Percentiles rank a stretch among this genome's conserved stretches.
These are phyloP conservation scores for Noctua janthe DNA, from an alignment of 2,888 invertebrate genomes.

Conservation along the genomic window DNA sequence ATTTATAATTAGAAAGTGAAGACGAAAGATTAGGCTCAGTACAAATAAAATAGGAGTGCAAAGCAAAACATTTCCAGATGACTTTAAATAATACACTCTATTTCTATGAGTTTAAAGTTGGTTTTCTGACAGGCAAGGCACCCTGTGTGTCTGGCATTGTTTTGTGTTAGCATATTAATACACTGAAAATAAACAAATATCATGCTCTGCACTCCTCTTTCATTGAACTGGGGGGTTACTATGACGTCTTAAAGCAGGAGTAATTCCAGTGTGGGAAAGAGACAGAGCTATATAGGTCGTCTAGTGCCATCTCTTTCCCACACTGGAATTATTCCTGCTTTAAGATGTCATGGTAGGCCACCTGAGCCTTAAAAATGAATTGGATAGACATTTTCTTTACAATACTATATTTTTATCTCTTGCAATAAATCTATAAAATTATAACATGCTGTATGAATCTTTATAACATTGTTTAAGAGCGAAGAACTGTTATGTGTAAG, in stretches of 20 bases:
- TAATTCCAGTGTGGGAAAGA: too few relatives aligned
- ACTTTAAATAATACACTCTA: neutral
- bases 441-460: slow-evolving; percentile 39
- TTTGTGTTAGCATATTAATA: neutral
- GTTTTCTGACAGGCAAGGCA: neutral
- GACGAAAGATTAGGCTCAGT: slow-evolving; percentile 30
- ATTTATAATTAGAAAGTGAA: slow-evolving; percentile 50
- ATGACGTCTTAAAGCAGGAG: too few relatives aligned
- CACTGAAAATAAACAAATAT: neutral
- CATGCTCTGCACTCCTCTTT: slow-evolving; percentile 6
- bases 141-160: neutral
- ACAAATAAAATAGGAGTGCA: neutral
- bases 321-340: too few relatives aligned
- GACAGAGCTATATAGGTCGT: too few relatives aligned
- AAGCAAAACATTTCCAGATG: slow-evolving; percentile 9
- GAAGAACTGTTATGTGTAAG: neutral
- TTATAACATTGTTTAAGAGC: slow-evolving; percentile 14
- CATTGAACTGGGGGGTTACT: neutral
- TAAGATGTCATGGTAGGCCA: too few relatives aligned
- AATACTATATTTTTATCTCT: slow-evolving; percentile 43
- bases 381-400: slow-evolving; percentile 29
- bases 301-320: too few relatives aligned
- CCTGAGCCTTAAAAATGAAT: slow-evolving; percentile 28
- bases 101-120: neutral
- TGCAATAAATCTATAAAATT: slow-evolving; percentile 49